Base-by-base conservation (phyloP, 2,888 invertebrate species). In the Blastobasis adustella region DNA sequence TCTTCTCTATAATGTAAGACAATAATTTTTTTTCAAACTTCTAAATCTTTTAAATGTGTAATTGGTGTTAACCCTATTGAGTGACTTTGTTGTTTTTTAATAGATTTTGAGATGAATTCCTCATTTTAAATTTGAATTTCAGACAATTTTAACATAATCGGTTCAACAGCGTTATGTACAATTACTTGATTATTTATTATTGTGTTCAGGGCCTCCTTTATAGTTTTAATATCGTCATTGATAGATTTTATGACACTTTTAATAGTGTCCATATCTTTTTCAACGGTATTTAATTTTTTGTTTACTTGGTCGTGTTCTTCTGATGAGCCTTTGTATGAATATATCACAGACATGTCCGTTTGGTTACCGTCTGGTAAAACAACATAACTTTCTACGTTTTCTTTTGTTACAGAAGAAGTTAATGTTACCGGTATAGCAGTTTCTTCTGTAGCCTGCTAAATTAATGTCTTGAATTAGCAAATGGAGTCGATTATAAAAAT, bases 51-150 rank as follows among this genome's bases (percentile, higher is more conserved):
- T 8, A 8, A n/a, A 42, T 47, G 1, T 42, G 9, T 42, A 38
- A 49, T 49, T 49, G 44, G 49, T 36, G 37, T 23, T 37, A 49
- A 43, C 49, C 49, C 45, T 38, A 44, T 37, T 8, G 49, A 8
- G 37, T 49, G 49, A 49, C 37, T 44, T 44, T 37, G 49, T 42
- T 49, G 43, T 49, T 43, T 38, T 45, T 36, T 49, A 44, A 49
- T 49, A 49, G 44, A 49, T 43, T 43, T 49, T 8, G 44, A 5
- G 44, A 49, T 49, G 44, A 49, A 49, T 49, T 49, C 49, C 45
- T 49, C 49, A 45, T 49, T 49, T 10, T 38, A 36, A 45, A 49
- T 45, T 49, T 49, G 49, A 45, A 49, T 9, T 49, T 45, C 49
- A 49, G 49, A 45, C 49, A 45, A 5, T 49, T 49, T 49, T 45